Evolutionary conservation across 2,113 vertebrate species (phyloP), one percentile per base, ranked within the genome.

Genomic region (Trogon surrucura): DNA sequence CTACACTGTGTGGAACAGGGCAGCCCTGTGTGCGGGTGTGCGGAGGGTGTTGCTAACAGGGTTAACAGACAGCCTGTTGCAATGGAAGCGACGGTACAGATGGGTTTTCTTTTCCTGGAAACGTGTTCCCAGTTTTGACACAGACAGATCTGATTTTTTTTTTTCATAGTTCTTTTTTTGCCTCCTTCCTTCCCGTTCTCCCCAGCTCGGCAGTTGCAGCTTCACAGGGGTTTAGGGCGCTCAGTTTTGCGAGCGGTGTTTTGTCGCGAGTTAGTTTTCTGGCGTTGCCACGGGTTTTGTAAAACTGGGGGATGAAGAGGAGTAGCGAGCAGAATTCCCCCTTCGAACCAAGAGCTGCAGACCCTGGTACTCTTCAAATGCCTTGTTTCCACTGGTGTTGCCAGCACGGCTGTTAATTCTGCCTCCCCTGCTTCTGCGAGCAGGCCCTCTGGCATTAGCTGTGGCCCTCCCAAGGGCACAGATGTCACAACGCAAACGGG

Each of bases 1-100:
- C 89, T 25, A 12, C 85, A 65, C 66, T 96, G 91, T 97, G 88
- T 27, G 3, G 95, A 94, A 94, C 96, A 97, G 96, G 94, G 78
- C 88, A 19, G 85, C 71, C 80, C 80, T 94, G 50, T 94, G 85
- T 64, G 74, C 14, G 11, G 16, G 62, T 17, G 50, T 15, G 80
- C 57, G 15, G 5, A 36, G 66, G 8, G 45, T 1, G 20, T 23
- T 54, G 61, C 89, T 69, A 27, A 51, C n/a, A 6, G 72, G 64
- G 70, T 11, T 78, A 54, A 72, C 53, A 3, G 34, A 11, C 30
- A 9, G 45, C 91, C 51, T 0, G 34, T 6, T 38, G 66, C 90
- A 6, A 2, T 1, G 69, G 82, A 5, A 82, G 72, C 57, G 1
- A 0, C 5, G 60, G 32, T 5, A 34, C 19, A 5, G 41, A 14